These are phyloP conservation scores for Diabrotica undecimpunctata DNA, from an alignment of 1,140 invertebrate genomes.

Conservation along the genomic window DNA sequence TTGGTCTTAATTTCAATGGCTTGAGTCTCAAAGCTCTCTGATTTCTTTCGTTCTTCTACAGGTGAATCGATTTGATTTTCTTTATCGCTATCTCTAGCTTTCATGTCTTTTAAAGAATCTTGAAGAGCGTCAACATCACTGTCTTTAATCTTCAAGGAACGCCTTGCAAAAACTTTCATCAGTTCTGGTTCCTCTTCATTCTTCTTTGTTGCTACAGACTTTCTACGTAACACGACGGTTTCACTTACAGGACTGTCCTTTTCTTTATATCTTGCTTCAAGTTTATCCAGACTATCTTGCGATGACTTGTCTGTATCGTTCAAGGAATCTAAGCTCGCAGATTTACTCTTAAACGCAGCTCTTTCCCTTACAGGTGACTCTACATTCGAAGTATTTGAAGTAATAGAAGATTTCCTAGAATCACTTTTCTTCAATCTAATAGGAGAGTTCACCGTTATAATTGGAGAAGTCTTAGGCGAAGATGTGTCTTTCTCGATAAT, in stretches of 20 bases:
- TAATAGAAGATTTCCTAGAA: conserved; percentile 27
- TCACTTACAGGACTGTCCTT: conserved; percentile 20
- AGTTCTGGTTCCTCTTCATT: conserved; percentile 68
- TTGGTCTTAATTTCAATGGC: conserved; percentile 37
- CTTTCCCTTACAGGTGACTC: conserved; percentile 25
- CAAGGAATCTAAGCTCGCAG: conserved; percentile 43
- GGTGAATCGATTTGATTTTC: conserved; percentile 53
- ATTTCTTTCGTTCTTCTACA: conserved; percentile 44
- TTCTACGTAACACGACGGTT: conserved; percentile 55
- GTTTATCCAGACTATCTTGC: conserved; percentile 37
- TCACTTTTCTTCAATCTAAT: conserved; percentile 26
- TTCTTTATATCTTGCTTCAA: conserved; percentile 23
- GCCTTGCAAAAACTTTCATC: conserved; percentile 73
- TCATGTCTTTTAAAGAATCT: conserved; percentile 23
- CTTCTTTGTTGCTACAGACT: conserved; percentile 51
- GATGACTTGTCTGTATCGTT: conserved; percentile 32
- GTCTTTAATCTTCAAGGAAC: conserved; percentile 72
- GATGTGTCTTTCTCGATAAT: conserved; percentile 48
- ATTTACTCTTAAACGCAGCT: conserved; percentile 32
- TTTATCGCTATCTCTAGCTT: conserved; percentile 39
- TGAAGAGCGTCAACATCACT: conserved; percentile 55
- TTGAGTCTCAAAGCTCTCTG: conserved; percentile 41
- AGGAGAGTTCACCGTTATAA: conserved; percentile 18
- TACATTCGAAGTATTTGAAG: conserved; percentile 19
- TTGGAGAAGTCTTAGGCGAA: conserved; percentile 31